Base-by-base conservation (phyloP, 2,113 vertebrate species). In the Gnathonemus echidnorhynchus region DNA sequence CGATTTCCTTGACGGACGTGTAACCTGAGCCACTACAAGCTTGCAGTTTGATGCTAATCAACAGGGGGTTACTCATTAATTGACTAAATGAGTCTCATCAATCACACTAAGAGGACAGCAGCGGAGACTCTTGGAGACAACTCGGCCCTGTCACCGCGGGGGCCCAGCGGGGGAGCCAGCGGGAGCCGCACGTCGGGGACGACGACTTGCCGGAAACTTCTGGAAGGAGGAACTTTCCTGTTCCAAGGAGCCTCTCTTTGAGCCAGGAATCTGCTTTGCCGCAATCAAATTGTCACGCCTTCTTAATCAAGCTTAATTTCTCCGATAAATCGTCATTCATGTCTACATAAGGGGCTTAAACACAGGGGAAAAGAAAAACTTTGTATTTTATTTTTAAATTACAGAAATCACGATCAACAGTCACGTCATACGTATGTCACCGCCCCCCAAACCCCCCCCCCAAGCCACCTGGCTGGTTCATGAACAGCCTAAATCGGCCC, bases 41-140 rank as follows among this genome's bases (percentile, higher is more conserved):
- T 92, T 53, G 94, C 94, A 94, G 94, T 96, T 94, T 95, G 95
- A 95, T 95, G 95, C 92, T 93, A 95, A 94, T 96, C 95, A 95
- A 95, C 95, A 93, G 94, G 95, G 95, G 95, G 95, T 95, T 95
- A 93, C 94, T 94, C 93, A 96, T 96, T 96, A 96, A 96, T 96
- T 95, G 95, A 94, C 93, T 94, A 96, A 96, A 96, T 96, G 95
- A 96, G 95, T 92, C 94, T 95, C 96, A 96, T 96, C 95, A 95
- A 96, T 96, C 96, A 96, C 94, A 46, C 94, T 88, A 92, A 94
- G 94, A 95, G 94, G 93, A 92, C 88, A 89, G 91, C 92, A 50
- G 92, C 92, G 92, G 89, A 94, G 92, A 92, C 92, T 92, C 93
- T 88, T 35, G 85, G 90, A 86, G 86, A 88, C 62, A 42, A 53